Conservation (phyloP, 2,113 vertebrate genomes). For the Erythrocebus patas region DNA sequence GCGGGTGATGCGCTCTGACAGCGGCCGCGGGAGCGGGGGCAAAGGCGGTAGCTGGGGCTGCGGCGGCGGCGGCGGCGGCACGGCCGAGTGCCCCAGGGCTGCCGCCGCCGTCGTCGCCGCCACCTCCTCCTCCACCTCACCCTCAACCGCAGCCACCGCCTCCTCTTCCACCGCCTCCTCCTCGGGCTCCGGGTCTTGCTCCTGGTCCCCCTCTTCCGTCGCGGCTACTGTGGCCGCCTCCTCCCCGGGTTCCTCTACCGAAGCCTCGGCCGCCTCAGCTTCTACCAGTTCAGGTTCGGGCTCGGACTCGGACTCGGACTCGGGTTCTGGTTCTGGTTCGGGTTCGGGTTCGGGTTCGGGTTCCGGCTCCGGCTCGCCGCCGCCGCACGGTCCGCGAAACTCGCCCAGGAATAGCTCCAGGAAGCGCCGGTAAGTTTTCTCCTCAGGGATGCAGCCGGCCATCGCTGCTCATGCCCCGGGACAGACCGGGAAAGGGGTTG, state of each 20-base stretch:
- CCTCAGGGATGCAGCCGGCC: constrained; percentile 93
- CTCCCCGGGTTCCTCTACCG: constrained; percentile 48
- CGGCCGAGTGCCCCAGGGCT: constrained; percentile 71
- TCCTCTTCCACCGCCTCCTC: constrained; percentile 52
- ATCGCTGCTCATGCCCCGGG: constrained; percentile 92
- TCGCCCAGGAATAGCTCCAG: constrained; percentile 96
- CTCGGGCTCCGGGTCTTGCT: constrained; percentile 64
- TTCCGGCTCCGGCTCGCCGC: constrained; percentile 88
- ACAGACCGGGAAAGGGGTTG: neutral
- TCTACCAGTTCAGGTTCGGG: constrained; percentile 88
- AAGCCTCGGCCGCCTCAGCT: constrained; percentile 86
- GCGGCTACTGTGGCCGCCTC: constrained; percentile 23
- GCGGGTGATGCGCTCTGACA: constrained; percentile 91
- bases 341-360: constrained; percentile 85
- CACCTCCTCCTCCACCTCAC: neutral
- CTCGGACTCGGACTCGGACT: constrained; percentile 83
- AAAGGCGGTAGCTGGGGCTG: constrained; percentile 81
- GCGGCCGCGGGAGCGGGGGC: constrained; percentile 83
- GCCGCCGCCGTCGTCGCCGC: constrained; percentile 21
- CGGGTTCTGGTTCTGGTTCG: constrained; percentile 83
- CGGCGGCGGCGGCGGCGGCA: constrained; percentile 75
- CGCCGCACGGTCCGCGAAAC: constrained; percentile 94
- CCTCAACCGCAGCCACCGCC: constrained; percentile 8
- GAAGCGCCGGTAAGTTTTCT: constrained; percentile 97
- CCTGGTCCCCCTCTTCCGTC: constrained; percentile 44